phyloP scores from a whole-genome alignment of 2,797 vertebrate species.

The Danio choprae region DNA sequence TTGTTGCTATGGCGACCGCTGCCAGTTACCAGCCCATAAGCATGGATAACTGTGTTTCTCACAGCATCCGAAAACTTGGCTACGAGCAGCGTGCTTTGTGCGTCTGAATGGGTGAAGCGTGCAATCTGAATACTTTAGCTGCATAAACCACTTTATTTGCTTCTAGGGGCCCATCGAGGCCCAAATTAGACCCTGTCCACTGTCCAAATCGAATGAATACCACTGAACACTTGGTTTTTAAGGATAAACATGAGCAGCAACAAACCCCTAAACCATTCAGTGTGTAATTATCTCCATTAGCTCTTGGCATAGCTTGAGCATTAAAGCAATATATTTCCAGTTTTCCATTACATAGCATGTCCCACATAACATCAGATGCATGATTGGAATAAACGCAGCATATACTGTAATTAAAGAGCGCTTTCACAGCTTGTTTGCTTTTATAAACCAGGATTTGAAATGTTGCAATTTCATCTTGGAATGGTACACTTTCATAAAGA shows the following conservation, averaged over 20 bases:
- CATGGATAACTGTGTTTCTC: constrained; percentile 45
- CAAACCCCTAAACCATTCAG: constrained; percentile 22
- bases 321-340: constrained; percentile 21
- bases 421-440: neutral
- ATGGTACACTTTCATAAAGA: too few relatives aligned
- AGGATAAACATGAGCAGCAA: neutral
- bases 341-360: constrained; percentile 20
- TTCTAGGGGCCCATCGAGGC: neutral
- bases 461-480: too few relatives aligned
- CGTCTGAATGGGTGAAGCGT: constrained; percentile 6
- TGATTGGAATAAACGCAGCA: neutral
- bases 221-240: constrained; percentile 26
- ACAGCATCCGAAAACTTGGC: constrained; percentile 30
- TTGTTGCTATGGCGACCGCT: constrained; percentile 37
- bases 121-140: constrained; percentile 21
- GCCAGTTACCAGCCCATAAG: constrained; percentile 47
- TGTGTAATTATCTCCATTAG: constrained; percentile 30
- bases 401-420: neutral
- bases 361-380: constrained; percentile 4
- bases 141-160: constrained; percentile 25
- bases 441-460: too few relatives aligned
- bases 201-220: constrained; percentile 16
- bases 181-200: neutral
- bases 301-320: constrained; percentile 18
- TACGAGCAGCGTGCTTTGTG: neutral